phyloP scores from a whole-genome alignment of 2,888 invertebrate genomes.

The Disparrhopalites patrizii region DNA sequence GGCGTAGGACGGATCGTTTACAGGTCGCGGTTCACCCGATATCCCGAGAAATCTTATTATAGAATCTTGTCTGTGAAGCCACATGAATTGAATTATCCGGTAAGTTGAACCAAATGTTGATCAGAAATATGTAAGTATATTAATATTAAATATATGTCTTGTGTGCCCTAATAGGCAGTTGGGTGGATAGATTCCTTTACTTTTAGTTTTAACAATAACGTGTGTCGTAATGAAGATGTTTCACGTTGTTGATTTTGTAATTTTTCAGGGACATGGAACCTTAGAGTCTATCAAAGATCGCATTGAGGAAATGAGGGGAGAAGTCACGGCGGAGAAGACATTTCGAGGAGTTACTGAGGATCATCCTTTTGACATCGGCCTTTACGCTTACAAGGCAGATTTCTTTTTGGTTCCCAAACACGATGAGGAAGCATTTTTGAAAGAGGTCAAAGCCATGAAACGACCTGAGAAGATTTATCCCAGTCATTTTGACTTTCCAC shows the following conservation, averaged over 20 bases:
- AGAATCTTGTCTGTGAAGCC: constrained; percentile 16
- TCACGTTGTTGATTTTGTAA: neutral
- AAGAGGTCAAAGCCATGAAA: constrained; percentile 18
- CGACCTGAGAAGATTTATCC: constrained; percentile 8
- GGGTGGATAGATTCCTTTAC: neutral
- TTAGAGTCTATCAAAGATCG: too few species aligned
- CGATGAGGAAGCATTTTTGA: constrained; percentile 33
- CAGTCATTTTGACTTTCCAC: constrained; percentile 13
- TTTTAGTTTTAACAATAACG: too few species aligned
- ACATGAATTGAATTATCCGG: too few species aligned
- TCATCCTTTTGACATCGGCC: constrained; percentile 34
- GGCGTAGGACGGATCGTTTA: constrained; percentile 41
- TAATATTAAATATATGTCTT: neutral
- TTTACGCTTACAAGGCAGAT: constrained; percentile 31
- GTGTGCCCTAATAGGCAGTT: neutral
- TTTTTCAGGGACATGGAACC: too few species aligned
- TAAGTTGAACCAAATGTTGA: neutral
- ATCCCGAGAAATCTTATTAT: constrained; percentile 28
- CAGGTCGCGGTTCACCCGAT: constrained; percentile 2
- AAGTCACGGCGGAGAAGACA: constrained; percentile 16
- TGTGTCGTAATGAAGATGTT: too few species aligned
- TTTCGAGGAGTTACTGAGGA: constrained; percentile 16
- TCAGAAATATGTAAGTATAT: neutral
- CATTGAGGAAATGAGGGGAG: constrained; percentile 21
- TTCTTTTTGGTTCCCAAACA: constrained; percentile 39